Evolutionary conservation across 2,113 vertebrate genomes (phyloP).

Genomic region (Numenius arquata): DNA sequence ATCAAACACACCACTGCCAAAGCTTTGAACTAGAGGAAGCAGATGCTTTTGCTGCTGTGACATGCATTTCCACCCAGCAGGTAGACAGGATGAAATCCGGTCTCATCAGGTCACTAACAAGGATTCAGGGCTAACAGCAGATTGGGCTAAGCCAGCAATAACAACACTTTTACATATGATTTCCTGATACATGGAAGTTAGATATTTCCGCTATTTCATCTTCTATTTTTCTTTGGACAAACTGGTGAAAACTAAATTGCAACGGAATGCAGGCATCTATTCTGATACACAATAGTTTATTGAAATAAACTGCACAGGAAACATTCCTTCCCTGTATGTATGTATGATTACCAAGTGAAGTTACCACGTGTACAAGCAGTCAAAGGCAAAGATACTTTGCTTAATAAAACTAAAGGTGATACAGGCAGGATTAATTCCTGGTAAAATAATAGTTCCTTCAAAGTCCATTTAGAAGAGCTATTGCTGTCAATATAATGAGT

Average conservation of each 20-base stretch:
- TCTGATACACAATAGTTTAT: constrained; percentile 51
- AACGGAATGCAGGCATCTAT: constrained; percentile 48
- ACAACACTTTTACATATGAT: constrained; percentile 60
- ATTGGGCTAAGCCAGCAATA: constrained; percentile 57
- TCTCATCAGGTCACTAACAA: constrained; percentile 59
- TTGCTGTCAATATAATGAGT: not conserved
- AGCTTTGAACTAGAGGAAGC: constrained; percentile 71
- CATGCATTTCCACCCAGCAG: constrained; percentile 69
- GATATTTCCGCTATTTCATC: constrained; percentile 63
- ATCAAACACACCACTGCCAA: constrained; percentile 42
- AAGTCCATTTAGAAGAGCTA: not conserved
- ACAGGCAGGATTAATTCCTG: not conserved
- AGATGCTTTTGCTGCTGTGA: constrained; percentile 66
- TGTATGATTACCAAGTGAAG: not conserved
- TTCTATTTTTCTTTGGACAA: constrained; percentile 60
- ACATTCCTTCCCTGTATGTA: not conserved
- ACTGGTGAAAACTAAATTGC: constrained; percentile 54
- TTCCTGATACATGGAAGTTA: constrained; percentile 55
- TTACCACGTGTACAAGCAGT: not conserved
- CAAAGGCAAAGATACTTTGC: not conserved
- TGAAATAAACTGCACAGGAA: constrained; percentile 27
- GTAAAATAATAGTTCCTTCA: not conserved
- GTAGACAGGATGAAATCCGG: constrained; percentile 53
- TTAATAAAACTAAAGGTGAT: not conserved
- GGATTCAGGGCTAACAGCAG: constrained; percentile 30